Conservation (phyloP, 2,113 vertebrate species). For the Haliaeetus leucogaster region DNA sequence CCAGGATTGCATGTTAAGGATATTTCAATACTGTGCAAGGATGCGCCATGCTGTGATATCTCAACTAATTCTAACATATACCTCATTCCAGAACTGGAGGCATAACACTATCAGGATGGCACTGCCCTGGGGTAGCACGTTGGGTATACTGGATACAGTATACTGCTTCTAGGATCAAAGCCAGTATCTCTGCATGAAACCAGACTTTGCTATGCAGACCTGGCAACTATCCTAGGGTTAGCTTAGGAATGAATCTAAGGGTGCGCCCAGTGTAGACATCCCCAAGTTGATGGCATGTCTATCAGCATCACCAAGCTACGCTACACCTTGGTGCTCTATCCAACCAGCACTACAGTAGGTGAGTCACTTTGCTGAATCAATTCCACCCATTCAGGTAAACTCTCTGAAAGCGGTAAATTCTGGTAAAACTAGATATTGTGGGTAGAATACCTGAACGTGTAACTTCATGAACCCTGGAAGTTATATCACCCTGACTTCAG, state of each 20-base stretch:
- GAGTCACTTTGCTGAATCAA: neutral
- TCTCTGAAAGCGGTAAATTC: neutral
- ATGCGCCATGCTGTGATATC: neutral
- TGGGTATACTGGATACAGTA: neutral
- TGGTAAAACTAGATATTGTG: neutral
- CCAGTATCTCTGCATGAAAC: neutral
- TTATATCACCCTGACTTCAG: neutral
- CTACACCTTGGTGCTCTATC: neutral
- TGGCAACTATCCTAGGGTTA: neutral
- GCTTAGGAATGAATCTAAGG: neutral
- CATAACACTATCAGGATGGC: neutral
- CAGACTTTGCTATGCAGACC: neutral
- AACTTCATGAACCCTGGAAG: neutral
- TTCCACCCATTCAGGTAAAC: neutral
- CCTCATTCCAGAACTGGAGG: neutral
- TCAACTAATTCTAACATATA: neutral
- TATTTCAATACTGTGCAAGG: neutral
- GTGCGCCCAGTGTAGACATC: neutral
- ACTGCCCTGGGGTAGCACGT: neutral
- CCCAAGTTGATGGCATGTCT: fast-evolving
- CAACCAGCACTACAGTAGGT: neutral
- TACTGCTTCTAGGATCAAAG: neutral
- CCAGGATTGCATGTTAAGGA: neutral
- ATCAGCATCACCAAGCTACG: neutral
- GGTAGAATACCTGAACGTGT: neutral